Base-by-base conservation (phyloP, 2,888 invertebrate species). In the Antheraea assamensis region DNA sequence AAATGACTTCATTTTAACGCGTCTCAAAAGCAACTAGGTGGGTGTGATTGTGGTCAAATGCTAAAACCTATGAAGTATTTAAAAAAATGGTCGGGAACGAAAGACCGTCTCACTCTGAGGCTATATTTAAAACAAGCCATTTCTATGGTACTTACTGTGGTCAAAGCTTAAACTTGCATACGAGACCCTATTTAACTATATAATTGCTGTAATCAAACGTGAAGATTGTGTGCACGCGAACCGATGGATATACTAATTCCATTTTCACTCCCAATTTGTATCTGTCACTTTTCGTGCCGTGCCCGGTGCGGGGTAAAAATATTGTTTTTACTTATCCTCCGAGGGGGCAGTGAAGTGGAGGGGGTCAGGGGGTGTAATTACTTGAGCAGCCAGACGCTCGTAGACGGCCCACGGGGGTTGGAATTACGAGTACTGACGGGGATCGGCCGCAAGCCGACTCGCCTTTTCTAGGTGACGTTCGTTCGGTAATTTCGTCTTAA, bases 301-400 rank as follows among this genome's bases (percentile, higher is more conserved):
- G 91, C 89, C 88, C 90, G 88, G 87, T 83, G 85, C 88, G 66
- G 89, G n/a, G 92, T 91, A 93, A 93, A 93, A 93, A 94, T 93
- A 94, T 93, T 93, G 93, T 93, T 94, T 93, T 93, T 92, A 93
- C 93, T 93, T 93, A 93, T 92, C 92, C 92, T 87, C 82, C 77
- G 79, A 80, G 86, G 86, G 85, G 79, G 78, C 75, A 49, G 73
- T 30, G 76, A 80, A 83, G 61, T 82, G 79, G 81, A 79, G 82
- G 82, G 84, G 74, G 75, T 72, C 52, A 75, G 80, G 88, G 89
- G 89, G 88, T 85, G 92, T 93, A 93, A 94, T 94, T 93, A 93
- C 93, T n/a, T 91, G 90, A 91, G 90, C 90, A 90, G 90, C 89
- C 90, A 90, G 90, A 88, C 89, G 87, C 84, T 83, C 75, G 77